Percentiles rank a stretch among this genome's conserved stretches.
Conservation (phyloP, 2,113 vertebrate genomes). For the Mustelus asterias region DNA sequence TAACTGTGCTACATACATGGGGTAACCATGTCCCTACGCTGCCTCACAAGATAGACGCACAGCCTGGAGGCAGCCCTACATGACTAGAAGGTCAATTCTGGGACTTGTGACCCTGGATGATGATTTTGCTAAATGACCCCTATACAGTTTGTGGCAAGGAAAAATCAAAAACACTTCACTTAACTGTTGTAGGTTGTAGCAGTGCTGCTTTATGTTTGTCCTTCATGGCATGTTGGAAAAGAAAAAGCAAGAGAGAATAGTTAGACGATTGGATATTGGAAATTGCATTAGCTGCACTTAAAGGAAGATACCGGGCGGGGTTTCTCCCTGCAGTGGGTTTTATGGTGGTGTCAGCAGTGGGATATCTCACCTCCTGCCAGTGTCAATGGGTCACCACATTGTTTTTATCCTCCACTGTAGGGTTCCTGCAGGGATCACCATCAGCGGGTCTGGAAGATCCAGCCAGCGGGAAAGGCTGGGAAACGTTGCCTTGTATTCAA, state of each 20-base stretch:
- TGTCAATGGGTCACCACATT: too few relatives aligned
- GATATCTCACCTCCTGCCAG: too few relatives aligned
- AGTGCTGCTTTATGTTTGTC: constrained; percentile 99
- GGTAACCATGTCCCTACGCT: background rate
- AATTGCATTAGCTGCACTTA: constrained; percentile 78
- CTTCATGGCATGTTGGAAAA: constrained; percentile 83
- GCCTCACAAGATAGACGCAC: background rate
- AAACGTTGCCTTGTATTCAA: too few relatives aligned
- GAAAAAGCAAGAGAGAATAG: constrained; percentile 88
- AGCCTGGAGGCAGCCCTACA: background rate
- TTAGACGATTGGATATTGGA: constrained; percentile 88
- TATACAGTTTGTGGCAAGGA: constrained; percentile 46
- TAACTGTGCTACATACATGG: constrained; percentile 44
- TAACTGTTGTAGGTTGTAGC: constrained; percentile 99
- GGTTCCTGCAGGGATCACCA: too few relatives aligned
- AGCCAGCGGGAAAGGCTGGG: too few relatives aligned
- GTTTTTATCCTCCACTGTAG: too few relatives aligned
- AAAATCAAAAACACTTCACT: constrained; percentile 72
- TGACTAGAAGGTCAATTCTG: background rate
- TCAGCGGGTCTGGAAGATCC: too few relatives aligned
- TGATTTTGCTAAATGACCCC: background rate
- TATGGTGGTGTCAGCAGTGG: too few relatives aligned
- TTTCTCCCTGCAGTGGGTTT: too few relatives aligned
- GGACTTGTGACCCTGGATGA: background rate
- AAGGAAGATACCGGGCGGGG: constrained; percentile 47